phyloP scores from a whole-genome alignment of 2,888 invertebrate genomes.

The Dryobota labecula region DNA sequence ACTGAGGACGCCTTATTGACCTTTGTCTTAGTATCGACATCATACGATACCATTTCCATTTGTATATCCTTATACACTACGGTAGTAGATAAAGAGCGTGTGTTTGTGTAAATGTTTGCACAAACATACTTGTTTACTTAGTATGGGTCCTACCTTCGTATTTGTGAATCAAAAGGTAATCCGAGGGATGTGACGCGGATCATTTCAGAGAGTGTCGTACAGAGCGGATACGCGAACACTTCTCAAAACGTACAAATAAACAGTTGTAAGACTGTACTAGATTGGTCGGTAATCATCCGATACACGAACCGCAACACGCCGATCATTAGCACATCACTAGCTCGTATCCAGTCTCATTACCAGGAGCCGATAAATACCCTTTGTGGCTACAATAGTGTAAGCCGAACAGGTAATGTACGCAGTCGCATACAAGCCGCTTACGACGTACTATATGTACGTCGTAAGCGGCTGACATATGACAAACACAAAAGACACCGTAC shows the following conservation, averaged over 20 bases:
- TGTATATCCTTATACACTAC: not conserved
- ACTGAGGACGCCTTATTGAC: too few species aligned
- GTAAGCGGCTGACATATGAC: too few species aligned
- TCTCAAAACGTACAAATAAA: not conserved
- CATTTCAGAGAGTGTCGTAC: not conserved
- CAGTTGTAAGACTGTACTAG: not conserved
- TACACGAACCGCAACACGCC: constrained; percentile 6
- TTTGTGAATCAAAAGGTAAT: constrained; percentile 20
- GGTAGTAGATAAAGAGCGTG: not conserved
- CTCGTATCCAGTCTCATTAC: constrained; percentile 33
- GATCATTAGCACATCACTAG: constrained; percentile 33
- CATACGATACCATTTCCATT: not conserved
- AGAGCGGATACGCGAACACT: not conserved
- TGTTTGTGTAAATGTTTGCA: constrained; percentile 29
- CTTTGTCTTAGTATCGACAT: not conserved
- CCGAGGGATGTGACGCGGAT: constrained; percentile 5
- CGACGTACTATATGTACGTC: too few species aligned
- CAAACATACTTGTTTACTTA: constrained; percentile 21
- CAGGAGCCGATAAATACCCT: constrained; percentile 34
- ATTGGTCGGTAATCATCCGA: not conserved
- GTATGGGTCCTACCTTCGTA: not conserved
- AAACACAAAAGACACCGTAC: constrained; percentile 39
- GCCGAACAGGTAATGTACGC: constrained; percentile 19
- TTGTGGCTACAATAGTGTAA: constrained; percentile 22
- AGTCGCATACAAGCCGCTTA: constrained; percentile 26